A percentile compares a stretch with the other conserved stretches of the same genome.
Evolutionary conservation across 2,888 invertebrate genomes (phyloP).

Genomic region (Plemyria rubiginata): DNA sequence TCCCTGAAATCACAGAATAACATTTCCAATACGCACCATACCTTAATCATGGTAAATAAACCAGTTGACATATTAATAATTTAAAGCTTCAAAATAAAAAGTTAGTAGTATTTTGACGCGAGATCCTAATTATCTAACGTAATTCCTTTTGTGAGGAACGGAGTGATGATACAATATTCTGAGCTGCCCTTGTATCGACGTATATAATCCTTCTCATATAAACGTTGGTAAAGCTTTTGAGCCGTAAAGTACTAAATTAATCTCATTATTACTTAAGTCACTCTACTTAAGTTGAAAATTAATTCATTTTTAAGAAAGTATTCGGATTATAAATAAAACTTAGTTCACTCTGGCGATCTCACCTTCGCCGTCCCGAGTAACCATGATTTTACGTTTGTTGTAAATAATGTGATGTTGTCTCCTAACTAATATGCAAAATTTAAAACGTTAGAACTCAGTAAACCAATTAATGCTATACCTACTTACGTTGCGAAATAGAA

Average conservation of each 20-base stretch:
- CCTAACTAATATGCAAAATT: too few relatives aligned
- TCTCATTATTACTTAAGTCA: slow-evolving; percentile 4
- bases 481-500: background rate
- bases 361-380: background rate
- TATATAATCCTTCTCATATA: slow-evolving; percentile 60
- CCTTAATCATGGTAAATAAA: slow-evolving; percentile 60
- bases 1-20: background rate
- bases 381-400: background rate
- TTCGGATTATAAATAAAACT: too few relatives aligned
- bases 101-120: slow-evolving; percentile 78
- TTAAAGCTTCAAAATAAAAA: slow-evolving; percentile 56
- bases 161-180: slow-evolving; percentile 55
- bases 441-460: background rate
- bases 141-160: slow-evolving; percentile 67
- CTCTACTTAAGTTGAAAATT: background rate
- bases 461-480: background rate
- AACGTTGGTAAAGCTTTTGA: slow-evolving; percentile 47
- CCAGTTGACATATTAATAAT: slow-evolving; percentile 64
- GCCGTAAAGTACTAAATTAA: slow-evolving; percentile 9
- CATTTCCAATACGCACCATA: background rate
- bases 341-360: background rate
- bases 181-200: slow-evolving; percentile 55
- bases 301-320: too few relatives aligned
- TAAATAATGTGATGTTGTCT: too few relatives aligned
- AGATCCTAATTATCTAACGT: slow-evolving; percentile 77